Conservation (phyloP, 1,140 invertebrate species). For the Vanessa atalanta region DNA sequence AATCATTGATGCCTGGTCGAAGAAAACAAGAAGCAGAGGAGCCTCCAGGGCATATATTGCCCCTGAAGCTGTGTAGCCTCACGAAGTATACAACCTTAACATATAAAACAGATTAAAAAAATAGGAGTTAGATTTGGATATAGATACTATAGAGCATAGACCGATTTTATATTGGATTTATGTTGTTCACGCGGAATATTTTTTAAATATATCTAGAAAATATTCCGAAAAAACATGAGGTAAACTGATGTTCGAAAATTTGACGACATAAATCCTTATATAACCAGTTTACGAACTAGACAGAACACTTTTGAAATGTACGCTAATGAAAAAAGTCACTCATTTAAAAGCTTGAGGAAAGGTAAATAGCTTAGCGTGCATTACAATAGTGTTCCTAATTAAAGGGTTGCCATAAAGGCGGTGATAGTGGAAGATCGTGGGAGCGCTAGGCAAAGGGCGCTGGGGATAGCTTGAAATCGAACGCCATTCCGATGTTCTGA, state of each 20-base stretch:
- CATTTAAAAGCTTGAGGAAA: constrained; percentile 7
- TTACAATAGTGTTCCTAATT: constrained; percentile 50
- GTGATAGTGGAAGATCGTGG: constrained; percentile 71
- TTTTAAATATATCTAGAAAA: constrained; percentile 6
- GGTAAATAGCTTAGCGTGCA: constrained; percentile 49
- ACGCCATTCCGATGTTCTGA: constrained; percentile 44
- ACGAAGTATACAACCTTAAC: constrained; percentile 75
- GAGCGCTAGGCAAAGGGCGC: constrained; percentile 73
- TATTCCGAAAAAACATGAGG: constrained; percentile 1
- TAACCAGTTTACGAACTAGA: constrained; percentile 48
- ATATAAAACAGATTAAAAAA: constrained; percentile 79
- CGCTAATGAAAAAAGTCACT: constrained; percentile 32
- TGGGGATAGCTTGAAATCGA: constrained; percentile 57
- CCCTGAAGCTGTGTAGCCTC: constrained; percentile 55
- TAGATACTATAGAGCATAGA: constrained; percentile 57
- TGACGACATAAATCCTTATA: constrained; percentile 40
- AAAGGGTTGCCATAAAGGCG: constrained; percentile 63
- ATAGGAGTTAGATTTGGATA: constrained; percentile 80
- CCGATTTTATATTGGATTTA: constrained; percentile 41
- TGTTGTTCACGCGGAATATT: constrained; percentile 15
- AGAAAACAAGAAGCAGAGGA: constrained; percentile 79
- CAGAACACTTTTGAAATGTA: constrained; percentile 54
- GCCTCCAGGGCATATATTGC: constrained; percentile 50
- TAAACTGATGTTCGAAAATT: not conserved
- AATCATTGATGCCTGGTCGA: constrained; percentile 34